A percentile compares a stretch with the other conserved stretches of the same genome.
Conservation (phyloP, 2,888 invertebrate genomes). For the Drosophila neotestacea region DNA sequence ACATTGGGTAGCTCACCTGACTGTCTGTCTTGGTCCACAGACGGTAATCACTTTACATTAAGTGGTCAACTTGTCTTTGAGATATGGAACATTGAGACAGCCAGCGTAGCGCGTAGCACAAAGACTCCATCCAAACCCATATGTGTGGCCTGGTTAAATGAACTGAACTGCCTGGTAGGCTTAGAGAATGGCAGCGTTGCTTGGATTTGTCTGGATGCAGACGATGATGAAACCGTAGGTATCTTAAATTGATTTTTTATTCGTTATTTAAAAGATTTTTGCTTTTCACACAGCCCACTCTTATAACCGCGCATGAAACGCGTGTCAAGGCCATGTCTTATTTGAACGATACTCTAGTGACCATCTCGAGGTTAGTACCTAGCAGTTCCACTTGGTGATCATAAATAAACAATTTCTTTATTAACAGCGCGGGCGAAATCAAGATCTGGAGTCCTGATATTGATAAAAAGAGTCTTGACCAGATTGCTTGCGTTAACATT, state of each 20-base stretch:
- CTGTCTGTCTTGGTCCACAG: conserved; percentile 90
- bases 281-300: conserved; percentile 35
- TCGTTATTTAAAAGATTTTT: not conserved
- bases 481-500: conserved; percentile 87
- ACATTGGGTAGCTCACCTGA: conserved; percentile 82
- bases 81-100: conserved; percentile 92
- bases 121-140: conserved; percentile 90
- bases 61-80: conserved; percentile 90
- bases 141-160: conserved; percentile 89
- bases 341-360: conserved; percentile 87
- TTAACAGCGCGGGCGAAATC: conserved; percentile 89
- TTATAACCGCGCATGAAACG: conserved; percentile 87
- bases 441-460: conserved; percentile 88
- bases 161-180: conserved; percentile 89
- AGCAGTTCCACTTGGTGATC: not conserved
- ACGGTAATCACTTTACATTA: conserved; percentile 91
- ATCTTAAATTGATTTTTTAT: not conserved
- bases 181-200: conserved; percentile 91
- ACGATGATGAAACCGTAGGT: conserved; percentile 81
- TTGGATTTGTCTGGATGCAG: conserved; percentile 87
- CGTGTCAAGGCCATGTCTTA: conserved; percentile 89
- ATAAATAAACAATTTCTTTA: not conserved
- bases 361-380: conserved; percentile 88
- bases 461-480: conserved; percentile 82
- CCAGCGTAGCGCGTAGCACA: conserved; percentile 89